Evolutionary conservation across 2,113 vertebrate genomes (phyloP).

Genomic region (Pampusana beccarii): DNA sequence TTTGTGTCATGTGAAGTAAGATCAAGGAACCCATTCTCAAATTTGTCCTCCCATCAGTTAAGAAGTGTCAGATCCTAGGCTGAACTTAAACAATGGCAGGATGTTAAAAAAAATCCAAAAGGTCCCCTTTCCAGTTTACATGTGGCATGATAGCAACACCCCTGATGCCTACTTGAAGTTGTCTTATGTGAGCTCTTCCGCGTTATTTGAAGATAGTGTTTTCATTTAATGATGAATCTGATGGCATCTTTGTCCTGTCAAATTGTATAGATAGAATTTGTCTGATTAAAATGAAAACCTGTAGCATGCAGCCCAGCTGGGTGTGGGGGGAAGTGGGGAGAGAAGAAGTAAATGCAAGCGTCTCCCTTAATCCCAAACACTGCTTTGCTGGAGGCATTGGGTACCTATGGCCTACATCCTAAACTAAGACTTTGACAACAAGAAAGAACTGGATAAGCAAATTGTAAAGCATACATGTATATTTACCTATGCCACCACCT

Average conservation of each 20-base stretch:
- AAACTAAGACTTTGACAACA: neutral
- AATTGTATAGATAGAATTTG: neutral
- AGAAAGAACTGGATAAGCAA: neutral
- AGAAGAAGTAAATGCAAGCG: neutral
- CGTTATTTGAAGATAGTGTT: neutral
- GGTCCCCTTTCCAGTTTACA: neutral
- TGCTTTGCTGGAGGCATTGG: neutral
- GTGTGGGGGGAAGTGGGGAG: too few relatives aligned
- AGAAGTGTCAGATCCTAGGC: neutral
- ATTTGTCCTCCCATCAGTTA: neutral
- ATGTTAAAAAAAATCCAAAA: neutral
- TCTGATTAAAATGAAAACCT: neutral
- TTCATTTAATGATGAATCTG: neutral
- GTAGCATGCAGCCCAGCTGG: neutral
- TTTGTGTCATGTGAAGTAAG: neutral
- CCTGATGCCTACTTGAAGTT: neutral
- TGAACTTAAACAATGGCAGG: neutral
- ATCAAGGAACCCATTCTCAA: neutral
- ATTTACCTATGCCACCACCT: neutral
- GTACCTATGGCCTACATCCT: neutral
- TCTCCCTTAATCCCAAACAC: neutral
- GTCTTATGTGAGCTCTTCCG: neutral
- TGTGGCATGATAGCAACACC: neutral
- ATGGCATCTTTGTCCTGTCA: neutral
- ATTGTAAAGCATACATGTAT: neutral